A percentile compares a stretch with the other conserved stretches of the same genome.
Conservation (phyloP, 1,140 invertebrate genomes). For the Hirudo medicinalis region DNA sequence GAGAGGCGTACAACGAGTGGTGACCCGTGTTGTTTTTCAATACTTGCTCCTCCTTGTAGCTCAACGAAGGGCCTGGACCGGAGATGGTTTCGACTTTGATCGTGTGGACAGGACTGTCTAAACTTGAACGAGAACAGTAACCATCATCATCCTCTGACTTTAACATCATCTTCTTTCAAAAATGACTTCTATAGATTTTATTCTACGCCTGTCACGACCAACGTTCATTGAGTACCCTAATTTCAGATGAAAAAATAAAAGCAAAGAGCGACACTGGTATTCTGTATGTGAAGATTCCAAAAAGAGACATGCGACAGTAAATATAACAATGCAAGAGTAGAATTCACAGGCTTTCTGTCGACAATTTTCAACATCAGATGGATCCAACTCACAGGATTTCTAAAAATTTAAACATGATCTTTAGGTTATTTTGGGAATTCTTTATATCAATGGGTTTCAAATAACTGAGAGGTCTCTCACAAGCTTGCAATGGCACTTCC, state of each 20-base stretch:
- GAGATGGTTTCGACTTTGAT: conserved; percentile 17
- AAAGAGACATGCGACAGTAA: neutral
- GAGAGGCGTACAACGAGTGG: neutral
- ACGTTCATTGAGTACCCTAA: neutral
- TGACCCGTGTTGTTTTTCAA: conserved; percentile 18
- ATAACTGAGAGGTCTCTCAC: no score
- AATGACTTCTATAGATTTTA: neutral
- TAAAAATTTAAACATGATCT: no score
- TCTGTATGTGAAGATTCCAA: neutral
- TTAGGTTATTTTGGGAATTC: no score
- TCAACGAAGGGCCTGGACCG: conserved; percentile 17
- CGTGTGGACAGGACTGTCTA: conserved; percentile 21
- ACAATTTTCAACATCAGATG: no score
- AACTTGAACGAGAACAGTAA: conserved; percentile 20
- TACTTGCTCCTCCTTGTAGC: conserved; percentile 17
- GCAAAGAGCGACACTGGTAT: neutral
- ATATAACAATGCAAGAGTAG: no score
- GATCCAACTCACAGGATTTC: no score
- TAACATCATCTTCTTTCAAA: neutral
- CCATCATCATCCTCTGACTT: conserved; percentile 23
- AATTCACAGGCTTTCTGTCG: no score
- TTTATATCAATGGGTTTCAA: no score
- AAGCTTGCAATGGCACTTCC: no score
- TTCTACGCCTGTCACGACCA: neutral
- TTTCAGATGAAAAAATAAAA: neutral